phyloP scores from a whole-genome alignment of 2,113 vertebrate species.

The Phalacrocorax carbo region DNA sequence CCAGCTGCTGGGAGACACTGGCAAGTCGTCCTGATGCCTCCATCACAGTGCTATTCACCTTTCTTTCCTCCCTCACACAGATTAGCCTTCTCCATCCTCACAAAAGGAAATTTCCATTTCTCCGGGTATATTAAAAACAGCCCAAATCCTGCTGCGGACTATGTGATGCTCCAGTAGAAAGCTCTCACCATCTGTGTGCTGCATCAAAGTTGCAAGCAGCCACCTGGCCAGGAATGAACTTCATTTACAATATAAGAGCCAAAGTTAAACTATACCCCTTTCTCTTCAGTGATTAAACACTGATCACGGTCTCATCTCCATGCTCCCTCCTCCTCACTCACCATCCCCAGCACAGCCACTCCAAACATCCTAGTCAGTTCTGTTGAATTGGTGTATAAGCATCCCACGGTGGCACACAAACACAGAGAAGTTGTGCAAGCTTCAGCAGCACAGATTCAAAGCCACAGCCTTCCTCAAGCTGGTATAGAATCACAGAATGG shows the following conservation, averaged over 20 bases:
- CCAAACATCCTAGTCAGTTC: not conserved
- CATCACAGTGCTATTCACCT: not conserved
- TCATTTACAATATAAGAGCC: not conserved
- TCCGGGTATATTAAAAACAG: not conserved
- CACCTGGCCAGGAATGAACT: not conserved
- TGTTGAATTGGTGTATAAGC: not conserved
- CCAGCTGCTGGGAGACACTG: not conserved
- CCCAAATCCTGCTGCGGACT: not conserved
- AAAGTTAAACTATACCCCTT: not conserved
- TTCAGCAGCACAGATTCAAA: not conserved
- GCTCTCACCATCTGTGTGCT: not conserved
- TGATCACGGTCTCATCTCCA: not conserved
- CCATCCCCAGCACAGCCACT: not conserved
- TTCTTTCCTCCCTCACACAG: not conserved
- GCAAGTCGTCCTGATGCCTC: not conserved
- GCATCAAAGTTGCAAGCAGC: not conserved
- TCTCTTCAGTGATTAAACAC: not conserved
- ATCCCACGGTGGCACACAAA: not conserved
- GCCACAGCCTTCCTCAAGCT: not conserved
- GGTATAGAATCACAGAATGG: not conserved
- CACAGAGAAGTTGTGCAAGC: not conserved
- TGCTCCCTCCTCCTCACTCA: not conserved
- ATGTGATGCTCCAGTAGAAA: not conserved
- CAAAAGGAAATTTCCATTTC: not conserved
- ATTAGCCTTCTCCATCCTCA: not conserved